These are phyloP conservation scores for Stigmatopora nigra DNA, from an alignment of 2,113 vertebrate species.

Conservation along the genomic window DNA sequence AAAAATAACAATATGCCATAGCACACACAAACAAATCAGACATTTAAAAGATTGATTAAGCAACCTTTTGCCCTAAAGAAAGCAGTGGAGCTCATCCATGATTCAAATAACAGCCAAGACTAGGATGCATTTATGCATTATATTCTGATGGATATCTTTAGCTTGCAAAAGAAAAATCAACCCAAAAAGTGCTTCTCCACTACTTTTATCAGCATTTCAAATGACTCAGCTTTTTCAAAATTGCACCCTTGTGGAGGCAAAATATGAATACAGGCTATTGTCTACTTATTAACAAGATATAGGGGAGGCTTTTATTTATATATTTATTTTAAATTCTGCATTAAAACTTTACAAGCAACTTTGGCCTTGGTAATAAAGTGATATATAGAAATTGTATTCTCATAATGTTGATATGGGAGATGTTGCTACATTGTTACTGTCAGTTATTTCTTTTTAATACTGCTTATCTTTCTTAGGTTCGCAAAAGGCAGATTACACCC, in stretches of 20 bases:
- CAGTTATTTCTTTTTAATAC: too few species aligned
- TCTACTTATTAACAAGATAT: constrained; percentile 2
- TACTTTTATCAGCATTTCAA: constrained; percentile 30
- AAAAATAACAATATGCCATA: not conserved
- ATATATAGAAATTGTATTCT: not conserved
- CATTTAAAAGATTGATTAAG: constrained; percentile 7
- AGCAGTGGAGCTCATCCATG: constrained; percentile 18
- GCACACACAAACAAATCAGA: constrained; percentile 5
- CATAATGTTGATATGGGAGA: too few species aligned
- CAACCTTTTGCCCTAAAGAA: constrained; percentile 15
- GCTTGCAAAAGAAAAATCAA: constrained; percentile 28
- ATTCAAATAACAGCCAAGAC: constrained; percentile 23
- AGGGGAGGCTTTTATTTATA: not conserved
- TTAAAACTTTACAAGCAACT: constrained; percentile 3
- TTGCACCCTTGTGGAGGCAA: constrained; percentile 33
- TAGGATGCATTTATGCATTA: constrained; percentile 21
- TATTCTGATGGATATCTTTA: constrained; percentile 38
- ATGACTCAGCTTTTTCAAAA: constrained; percentile 51
- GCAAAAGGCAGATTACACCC: too few species aligned
- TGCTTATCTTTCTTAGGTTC: too few species aligned
- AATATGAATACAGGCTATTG: constrained; percentile 27
- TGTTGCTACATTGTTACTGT: too few species aligned
- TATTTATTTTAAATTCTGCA: not conserved
- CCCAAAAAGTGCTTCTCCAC: constrained; percentile 9
- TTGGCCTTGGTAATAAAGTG: not conserved